Base-by-base conservation (phyloP, 2,797 vertebrate genomes). In the Oreonectes daqikongensis region DNA sequence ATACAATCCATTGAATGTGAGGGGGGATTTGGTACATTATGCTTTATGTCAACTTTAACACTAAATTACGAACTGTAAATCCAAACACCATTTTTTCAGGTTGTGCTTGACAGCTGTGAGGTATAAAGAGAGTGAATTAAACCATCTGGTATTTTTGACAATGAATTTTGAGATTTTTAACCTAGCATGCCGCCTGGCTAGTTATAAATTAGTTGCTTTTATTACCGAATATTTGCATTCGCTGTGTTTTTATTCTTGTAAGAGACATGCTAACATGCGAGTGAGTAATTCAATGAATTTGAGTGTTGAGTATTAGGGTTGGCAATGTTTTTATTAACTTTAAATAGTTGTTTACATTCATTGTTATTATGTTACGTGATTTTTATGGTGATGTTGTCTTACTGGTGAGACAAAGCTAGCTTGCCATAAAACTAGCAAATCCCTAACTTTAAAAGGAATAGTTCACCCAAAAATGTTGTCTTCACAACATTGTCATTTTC, bases 31-130 rank as follows among this genome's bases (percentile, higher is more conserved):
- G 72, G 12, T 32, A 75, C 48, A 53, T 74, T 74, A 53, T 20
- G 24, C 46, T 67, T 50, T 18, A 67, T 57, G 50, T 67, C 38
- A 67, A 74, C 48, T 74, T 74, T 53, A 74, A 57, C 35, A 67
- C 50, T 57, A 8, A 57, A 32, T 67, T 57, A 44, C 18, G 1
- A 1, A 28, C 61, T 66, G 4, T 65, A 30, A 75, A 55, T 44
- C 26, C 35, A 66, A 66, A 44, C 6, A 2, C 53, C n/a, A 30
- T 14, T 75, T 66, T 20, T 12, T 32, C 42, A 30, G 26, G 4
- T 12, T 0, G 72, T 57, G 63, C 18, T 46, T 75, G 50, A 67
- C 72, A 75, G 50, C 63, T 18, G 24, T 67, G 24, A 44, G n/a
- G 22, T 4, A 30, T 32, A 17, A n/a, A 20, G 28, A 32, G 30